These are phyloP conservation scores for Andrena flavipes DNA, from an alignment of 2,888 invertebrate species.

Conservation along the genomic window DNA sequence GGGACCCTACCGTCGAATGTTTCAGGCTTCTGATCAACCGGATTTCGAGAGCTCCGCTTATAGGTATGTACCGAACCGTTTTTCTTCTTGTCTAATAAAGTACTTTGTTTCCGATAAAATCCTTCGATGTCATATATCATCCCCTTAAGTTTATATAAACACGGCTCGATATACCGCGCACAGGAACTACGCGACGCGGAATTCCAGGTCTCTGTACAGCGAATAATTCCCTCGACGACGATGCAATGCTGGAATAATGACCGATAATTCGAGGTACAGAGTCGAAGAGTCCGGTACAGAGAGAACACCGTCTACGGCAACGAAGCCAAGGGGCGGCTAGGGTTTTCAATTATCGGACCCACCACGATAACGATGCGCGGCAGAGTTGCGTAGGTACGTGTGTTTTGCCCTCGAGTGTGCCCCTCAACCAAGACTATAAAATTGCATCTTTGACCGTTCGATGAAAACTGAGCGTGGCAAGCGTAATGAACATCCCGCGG, in stretches of 20 bases:
- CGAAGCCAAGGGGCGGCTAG: constrained; percentile 39
- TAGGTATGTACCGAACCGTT: neutral
- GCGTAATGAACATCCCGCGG: constrained; percentile 42
- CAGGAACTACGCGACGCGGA: neutral
- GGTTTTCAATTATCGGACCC: constrained; percentile 66
- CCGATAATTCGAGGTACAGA: constrained; percentile 63
- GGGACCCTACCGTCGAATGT: neutral
- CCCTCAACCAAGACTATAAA: constrained; percentile 34
- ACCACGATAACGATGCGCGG: constrained; percentile 41
- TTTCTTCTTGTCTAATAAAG: neutral
- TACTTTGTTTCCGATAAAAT: too few relatives aligned
- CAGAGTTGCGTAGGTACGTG: constrained; percentile 37
- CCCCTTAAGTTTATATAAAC: neutral
- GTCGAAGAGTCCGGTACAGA: constrained; percentile 40
- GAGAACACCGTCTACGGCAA: constrained; percentile 43
- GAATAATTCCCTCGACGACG: constrained; percentile 59
- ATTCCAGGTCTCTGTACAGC: constrained; percentile 9
- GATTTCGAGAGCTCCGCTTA: too few relatives aligned
- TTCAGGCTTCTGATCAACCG: neutral
- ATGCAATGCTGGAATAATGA: constrained; percentile 48
- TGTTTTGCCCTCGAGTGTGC: constrained; percentile 14
- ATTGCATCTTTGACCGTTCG: constrained; percentile 54
- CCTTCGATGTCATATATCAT: neutral
- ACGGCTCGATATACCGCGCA: too few relatives aligned
- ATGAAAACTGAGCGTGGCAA: constrained; percentile 45